Evolutionary conservation across 2,888 invertebrate genomes (phyloP), one percentile per base, ranked within the genome.

Genomic region (Tupiocoris notatus): DNA sequence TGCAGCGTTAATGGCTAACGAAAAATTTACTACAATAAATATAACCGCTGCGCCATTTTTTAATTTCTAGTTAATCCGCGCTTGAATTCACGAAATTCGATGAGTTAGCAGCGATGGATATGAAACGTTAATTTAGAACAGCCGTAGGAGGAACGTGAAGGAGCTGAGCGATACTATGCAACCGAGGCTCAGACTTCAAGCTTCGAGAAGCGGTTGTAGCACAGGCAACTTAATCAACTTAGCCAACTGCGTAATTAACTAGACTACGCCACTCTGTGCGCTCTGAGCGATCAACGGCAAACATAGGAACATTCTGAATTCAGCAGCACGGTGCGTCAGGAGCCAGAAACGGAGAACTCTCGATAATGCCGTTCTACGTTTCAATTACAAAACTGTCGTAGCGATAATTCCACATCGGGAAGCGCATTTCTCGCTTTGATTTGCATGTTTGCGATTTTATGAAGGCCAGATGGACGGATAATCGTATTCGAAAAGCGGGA

Each of bases 351-450:
- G n/a, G n/a, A n/a, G 24, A 1, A 64, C 23, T 57, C 68, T 57
- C 39, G 57, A 68, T 68, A 57, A 68, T 68, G 56, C 66, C 39
- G 66, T 66, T 66, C 66, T 66, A 68, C 57, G 57, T 68, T 68
- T 68, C 58, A 68, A 68, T 68, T 68, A 68, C 58, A 68, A 39
- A 39, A 68, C 57, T 57, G 21, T 39, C 39, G 68, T n/a, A 17
- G 16, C 21, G 68, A 23, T 68, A 58, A 68, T 68, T 58, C 58
- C 57, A 39, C 39, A 23, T 68, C 68, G 57, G 68, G 57, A 24
- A 68, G 56, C 68, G 68, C 68, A 68, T 68, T 68, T 68, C 68
- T 68, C 68, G 68, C 58, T 68, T 68, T 68, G 68, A 68, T 68
- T 68, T 57, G 22, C 68, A 68, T 57, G 57, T 16, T n/a, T 22